phyloP scores from a whole-genome alignment of 2,888 invertebrate species.

The Trimorus sp. region DNA sequence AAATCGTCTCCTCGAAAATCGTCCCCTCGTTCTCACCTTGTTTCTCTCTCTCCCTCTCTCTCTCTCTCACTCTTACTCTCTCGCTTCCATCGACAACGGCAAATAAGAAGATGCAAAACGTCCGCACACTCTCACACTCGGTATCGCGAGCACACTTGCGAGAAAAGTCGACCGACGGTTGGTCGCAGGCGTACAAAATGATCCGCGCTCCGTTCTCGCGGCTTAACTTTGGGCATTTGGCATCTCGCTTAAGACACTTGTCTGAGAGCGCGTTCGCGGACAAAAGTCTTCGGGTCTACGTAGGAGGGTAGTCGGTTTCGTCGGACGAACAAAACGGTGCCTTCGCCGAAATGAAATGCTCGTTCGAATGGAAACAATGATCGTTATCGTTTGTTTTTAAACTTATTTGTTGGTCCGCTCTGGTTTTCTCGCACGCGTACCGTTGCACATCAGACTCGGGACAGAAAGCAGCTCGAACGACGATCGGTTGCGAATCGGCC shows the following conservation, averaged over 20 bases:
- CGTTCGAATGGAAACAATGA: too few relatives aligned
- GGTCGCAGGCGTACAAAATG: too few relatives aligned
- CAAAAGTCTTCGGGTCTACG: too few relatives aligned
- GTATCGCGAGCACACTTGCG: constrained; percentile 42
- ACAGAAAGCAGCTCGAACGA: neutral
- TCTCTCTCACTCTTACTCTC: constrained; percentile 54
- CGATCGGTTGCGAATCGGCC: neutral
- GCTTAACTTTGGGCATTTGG: too few relatives aligned
- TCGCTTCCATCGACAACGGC: constrained; percentile 38
- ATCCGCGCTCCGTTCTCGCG: too few relatives aligned
- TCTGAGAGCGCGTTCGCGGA: too few relatives aligned
- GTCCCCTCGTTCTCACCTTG: constrained; percentile 54
- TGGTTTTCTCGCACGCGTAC: neutral
- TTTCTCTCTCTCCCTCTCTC: constrained; percentile 66
- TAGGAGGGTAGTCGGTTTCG: too few relatives aligned
- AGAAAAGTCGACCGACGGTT: constrained; percentile 15
- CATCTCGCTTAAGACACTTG: too few relatives aligned
- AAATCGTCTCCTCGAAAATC: constrained; percentile 41
- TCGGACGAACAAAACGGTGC: too few relatives aligned
- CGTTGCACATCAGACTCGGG: neutral
- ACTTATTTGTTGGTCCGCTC: too few relatives aligned
- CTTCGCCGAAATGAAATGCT: too few relatives aligned
- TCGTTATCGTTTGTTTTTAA: neutral
- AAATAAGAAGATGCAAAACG: constrained; percentile 56
- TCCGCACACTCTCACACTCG: constrained; percentile 50